A percentile compares a stretch with the other conserved stretches of the same genome.
These are phyloP conservation scores for Pyrrhosoma nymphula DNA, from an alignment of 2,888 invertebrate species.

Conservation along the genomic window DNA sequence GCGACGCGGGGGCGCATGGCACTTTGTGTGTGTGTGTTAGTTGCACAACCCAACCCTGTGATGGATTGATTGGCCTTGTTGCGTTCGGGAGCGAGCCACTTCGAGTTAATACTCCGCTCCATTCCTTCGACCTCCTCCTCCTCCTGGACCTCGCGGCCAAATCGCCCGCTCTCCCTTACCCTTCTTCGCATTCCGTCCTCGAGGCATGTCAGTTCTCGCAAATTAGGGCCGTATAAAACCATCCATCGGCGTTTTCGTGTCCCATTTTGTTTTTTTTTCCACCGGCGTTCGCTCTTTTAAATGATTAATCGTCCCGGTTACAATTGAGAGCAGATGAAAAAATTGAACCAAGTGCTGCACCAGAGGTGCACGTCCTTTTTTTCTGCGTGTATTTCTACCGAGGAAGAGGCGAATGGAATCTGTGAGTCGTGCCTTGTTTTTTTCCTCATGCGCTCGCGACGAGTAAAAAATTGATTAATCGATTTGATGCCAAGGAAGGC, in stretches of 20 bases:
- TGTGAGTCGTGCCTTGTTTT: too few relatives aligned
- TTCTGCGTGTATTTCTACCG: too few relatives aligned
- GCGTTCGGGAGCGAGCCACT: neutral
- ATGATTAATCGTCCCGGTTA: too few relatives aligned
- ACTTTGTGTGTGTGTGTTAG: neutral
- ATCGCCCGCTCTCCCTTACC: neutral
- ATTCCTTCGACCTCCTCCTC: neutral
- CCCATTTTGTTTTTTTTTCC: neutral
- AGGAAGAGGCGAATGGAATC: too few relatives aligned
- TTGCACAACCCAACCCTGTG: neutral
- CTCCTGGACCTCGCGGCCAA: neutral
- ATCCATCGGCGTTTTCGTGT: neutral
- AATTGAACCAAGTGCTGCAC: too few relatives aligned
- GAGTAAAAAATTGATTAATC: too few relatives aligned
- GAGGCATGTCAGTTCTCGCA: neutral
- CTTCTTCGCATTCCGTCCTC: neutral
- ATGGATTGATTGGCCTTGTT: slow-evolving; percentile 17
- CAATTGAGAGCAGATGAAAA: too few relatives aligned
- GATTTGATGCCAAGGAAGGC: too few relatives aligned
- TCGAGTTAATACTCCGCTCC: neutral
- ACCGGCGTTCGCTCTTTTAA: neutral
- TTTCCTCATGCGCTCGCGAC: too few relatives aligned
- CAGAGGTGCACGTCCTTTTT: too few relatives aligned
- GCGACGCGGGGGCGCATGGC: neutral
- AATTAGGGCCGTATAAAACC: neutral